Evolutionary conservation across 1,140 invertebrate species (phyloP).

Genomic region (Orchestia grillus): DNA sequence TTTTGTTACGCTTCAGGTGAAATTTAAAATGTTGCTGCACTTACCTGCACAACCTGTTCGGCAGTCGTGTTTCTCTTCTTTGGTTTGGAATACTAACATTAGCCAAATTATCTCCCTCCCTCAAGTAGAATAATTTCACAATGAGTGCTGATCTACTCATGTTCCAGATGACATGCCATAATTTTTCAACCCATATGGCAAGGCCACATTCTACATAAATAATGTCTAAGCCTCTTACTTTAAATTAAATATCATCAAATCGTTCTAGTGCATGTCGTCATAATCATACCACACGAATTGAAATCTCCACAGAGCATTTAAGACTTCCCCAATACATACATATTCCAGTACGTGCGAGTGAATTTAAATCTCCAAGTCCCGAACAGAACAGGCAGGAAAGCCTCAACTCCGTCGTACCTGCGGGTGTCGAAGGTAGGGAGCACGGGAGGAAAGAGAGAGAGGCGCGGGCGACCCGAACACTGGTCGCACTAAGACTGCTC

Average conservation of each 20-base stretch:
- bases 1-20: too few species aligned
- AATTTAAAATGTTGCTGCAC: too few species aligned
- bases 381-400: not conserved
- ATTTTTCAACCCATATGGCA: not conserved
- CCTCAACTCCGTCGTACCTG: not conserved
- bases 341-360: not conserved
- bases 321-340: not conserved
- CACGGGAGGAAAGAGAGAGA: slow-evolving; percentile 9
- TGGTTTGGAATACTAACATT: too few species aligned
- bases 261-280: not conserved
- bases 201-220: not conserved
- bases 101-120: too few species aligned
- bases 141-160: not conserved
- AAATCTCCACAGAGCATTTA: not conserved
- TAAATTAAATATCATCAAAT: not conserved
- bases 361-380: not conserved
- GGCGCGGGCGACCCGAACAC: not conserved
- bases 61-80: too few species aligned
- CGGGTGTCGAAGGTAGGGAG: not conserved
- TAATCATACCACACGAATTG: not conserved
- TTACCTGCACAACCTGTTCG: too few species aligned
- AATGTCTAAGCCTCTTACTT: not conserved
- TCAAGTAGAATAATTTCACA: not conserved
- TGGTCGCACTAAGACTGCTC: slow-evolving; percentile 10
- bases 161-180: not conserved